These are phyloP conservation scores for Actinia tenebrosa DNA, from an alignment of 64 coral and sea anemone species.

Conservation along the genomic window DNA sequence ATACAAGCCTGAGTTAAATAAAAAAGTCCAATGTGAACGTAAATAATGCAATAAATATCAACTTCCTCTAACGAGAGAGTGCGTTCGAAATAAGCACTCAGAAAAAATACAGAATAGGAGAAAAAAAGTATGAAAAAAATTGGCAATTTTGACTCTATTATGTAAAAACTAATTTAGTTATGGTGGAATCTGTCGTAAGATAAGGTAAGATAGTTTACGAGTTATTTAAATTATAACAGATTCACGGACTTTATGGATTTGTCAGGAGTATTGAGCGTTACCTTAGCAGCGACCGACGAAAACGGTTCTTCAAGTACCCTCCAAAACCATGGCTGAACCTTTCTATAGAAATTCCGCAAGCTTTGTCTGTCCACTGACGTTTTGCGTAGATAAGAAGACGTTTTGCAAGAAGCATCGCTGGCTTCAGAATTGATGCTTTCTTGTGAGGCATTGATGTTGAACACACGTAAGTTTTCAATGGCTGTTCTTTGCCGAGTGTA, in stretches of 20 bases:
- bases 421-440: slow-evolving; percentile 24
- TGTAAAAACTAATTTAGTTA: too few relatives aligned
- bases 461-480: slow-evolving; percentile 47
- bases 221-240: neutral
- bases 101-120: neutral
- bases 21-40: neutral
- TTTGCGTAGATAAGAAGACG: neutral
- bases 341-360: slow-evolving; percentile 8
- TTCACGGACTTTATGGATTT: neutral
- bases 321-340: slow-evolving; percentile 39
- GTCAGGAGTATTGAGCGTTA: slow-evolving; percentile 13
- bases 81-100: neutral
- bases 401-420: neutral
- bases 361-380: slow-evolving; percentile 13
- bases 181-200: too few relatives aligned
- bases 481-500: slow-evolving; percentile 58
- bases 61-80: neutral
- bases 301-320: slow-evolving; percentile 51
- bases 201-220: too few relatives aligned
- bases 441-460: slow-evolving; percentile 34
- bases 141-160: too few relatives aligned
- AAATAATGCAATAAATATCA: neutral
- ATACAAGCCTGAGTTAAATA: neutral
- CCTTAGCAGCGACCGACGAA: slow-evolving; percentile 48
- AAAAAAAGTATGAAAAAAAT: neutral